These are phyloP conservation scores for Nematopogon swammerdamellus DNA, from an alignment of 2,888 invertebrate species.

Conservation along the genomic window DNA sequence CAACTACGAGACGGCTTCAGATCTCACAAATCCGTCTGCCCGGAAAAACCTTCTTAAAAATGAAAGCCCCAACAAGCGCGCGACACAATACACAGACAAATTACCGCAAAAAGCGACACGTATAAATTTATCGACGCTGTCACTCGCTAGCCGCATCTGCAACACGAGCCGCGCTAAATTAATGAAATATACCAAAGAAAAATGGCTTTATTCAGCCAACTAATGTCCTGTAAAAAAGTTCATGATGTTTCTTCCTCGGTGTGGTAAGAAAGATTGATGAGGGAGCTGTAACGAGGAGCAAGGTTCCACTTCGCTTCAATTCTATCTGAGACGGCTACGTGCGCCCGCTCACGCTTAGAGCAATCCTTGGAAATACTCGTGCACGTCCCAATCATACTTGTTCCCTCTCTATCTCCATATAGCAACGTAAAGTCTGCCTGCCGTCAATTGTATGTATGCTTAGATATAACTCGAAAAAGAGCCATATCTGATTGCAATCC, in stretches of 20 bases:
- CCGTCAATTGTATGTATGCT: too few relatives aligned
- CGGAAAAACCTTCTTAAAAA: not conserved
- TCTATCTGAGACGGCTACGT: too few relatives aligned
- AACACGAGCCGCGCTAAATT: not conserved
- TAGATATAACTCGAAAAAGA: too few relatives aligned
- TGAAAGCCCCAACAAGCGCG: not conserved
- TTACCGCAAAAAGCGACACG: not conserved
- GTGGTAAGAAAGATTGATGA: not conserved
- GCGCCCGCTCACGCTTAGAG: too few relatives aligned
- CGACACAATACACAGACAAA: not conserved
- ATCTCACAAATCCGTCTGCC: too few relatives aligned
- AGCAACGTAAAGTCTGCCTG: too few relatives aligned
- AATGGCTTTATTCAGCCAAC: not conserved
- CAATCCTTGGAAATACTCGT: too few relatives aligned
- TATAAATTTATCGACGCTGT: not conserved
- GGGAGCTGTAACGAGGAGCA: not conserved
- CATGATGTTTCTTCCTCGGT: not conserved
- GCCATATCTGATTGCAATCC: too few relatives aligned
- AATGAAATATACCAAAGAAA: not conserved
- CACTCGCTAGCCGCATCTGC: not conserved
- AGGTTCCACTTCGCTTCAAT: too few relatives aligned
- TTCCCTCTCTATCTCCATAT: too few relatives aligned
- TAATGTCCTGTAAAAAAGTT: not conserved
- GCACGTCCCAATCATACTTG: too few relatives aligned
- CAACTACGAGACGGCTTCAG: too few relatives aligned